These are phyloP conservation scores for Tenebrosternarchus preto DNA, from an alignment of 2,113 vertebrate genomes.

Conservation along the genomic window DNA sequence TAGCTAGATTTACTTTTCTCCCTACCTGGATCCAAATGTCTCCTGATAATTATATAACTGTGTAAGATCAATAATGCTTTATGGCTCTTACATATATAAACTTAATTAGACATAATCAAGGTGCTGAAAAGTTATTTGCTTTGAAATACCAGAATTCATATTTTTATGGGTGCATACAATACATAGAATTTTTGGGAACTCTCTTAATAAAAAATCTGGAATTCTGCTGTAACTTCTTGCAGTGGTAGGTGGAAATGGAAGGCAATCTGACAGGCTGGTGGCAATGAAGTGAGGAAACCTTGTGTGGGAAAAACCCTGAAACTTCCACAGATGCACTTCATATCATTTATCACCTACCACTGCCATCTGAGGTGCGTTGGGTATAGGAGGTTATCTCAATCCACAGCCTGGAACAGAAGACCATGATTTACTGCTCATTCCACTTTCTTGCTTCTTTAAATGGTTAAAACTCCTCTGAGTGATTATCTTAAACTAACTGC, in stretches of 20 bases:
- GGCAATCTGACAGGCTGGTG: background rate
- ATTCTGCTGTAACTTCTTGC: slow-evolving; percentile 24
- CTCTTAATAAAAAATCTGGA: slow-evolving; percentile 7
- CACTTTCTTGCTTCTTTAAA: background rate
- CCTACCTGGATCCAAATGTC: background rate
- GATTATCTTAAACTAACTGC: background rate
- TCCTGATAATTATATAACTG: background rate
- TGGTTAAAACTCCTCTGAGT: background rate
- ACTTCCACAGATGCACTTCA: background rate
- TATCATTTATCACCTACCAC: background rate
- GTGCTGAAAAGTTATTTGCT: too few relatives aligned
- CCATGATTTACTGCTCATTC: slow-evolving; percentile 1
- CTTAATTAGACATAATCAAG: too few relatives aligned
- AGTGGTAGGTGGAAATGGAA: slow-evolving; percentile 23
- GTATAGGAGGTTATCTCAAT: background rate
- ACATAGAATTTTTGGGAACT: background rate
- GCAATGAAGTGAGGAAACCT: slow-evolving; percentile 29
- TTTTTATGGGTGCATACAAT: background rate
- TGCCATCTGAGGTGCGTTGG: background rate
- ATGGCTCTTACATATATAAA: background rate
- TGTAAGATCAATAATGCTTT: background rate
- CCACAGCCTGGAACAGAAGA: background rate
- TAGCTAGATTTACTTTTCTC: too few relatives aligned
- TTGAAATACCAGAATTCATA: background rate
- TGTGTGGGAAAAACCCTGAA: background rate